Evolutionary conservation across 2,797 vertebrate species (phyloP).

Genomic region (Tokudaia muenninki): DNA sequence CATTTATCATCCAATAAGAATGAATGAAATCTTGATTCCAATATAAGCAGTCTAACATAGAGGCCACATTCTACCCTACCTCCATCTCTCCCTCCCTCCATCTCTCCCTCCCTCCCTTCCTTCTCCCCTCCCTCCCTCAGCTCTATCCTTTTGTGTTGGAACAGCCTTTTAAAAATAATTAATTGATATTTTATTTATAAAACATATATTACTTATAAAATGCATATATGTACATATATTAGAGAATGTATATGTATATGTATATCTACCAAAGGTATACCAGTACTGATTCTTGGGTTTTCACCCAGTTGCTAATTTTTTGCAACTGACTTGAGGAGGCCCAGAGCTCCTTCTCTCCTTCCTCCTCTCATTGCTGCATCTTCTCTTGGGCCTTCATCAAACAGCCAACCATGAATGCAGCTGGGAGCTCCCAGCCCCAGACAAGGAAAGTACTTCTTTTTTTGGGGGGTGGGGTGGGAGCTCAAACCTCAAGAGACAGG

Average conservation of each 20-base stretch:
- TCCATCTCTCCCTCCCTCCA: too few species aligned
- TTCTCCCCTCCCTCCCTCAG: too few species aligned
- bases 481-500: slow-evolving; percentile 52
- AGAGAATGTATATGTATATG: background rate
- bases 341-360: slow-evolving; percentile 43
- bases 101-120: too few species aligned
- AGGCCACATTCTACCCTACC: background rate
- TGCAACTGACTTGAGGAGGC: slow-evolving; percentile 38
- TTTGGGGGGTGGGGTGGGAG: background rate
- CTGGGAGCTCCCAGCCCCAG: background rate
- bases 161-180: slow-evolving; percentile 17
- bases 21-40: background rate
- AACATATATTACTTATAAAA: background rate
- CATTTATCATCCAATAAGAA: background rate
- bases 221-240: background rate
- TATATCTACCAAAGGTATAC: background rate
- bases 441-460: background rate
- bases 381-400: slow-evolving; percentile 62
- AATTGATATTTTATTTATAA: background rate
- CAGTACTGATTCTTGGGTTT: slow-evolving; percentile 20
- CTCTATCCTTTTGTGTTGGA: background rate
- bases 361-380: slow-evolving; percentile 29
- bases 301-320: background rate
- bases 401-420: background rate
- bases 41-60: background rate